A percentile compares a stretch with the other conserved stretches of the same genome.
These are phyloP conservation scores for Calvadosia cruxmelitensis DNA, from an alignment of 30 jellyfish, hydroid and myxozoan genomes.

Conservation along the genomic window DNA sequence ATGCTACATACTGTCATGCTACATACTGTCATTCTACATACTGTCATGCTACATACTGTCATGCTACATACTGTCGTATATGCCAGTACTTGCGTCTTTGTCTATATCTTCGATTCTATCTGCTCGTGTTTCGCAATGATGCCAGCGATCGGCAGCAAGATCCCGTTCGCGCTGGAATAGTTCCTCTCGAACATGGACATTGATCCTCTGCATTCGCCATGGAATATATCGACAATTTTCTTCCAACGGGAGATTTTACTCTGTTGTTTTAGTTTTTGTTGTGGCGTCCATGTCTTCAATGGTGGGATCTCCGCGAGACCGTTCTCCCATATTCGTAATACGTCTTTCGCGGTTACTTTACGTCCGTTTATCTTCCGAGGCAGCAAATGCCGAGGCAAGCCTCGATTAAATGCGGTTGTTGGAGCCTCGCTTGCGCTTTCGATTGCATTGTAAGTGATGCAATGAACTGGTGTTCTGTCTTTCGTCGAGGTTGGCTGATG, in stretches of 20 bases:
- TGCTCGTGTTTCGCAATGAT: slow-evolving; percentile 64
- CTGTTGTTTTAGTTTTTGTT: slow-evolving; percentile 80
- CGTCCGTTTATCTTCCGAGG: slow-evolving; percentile 93
- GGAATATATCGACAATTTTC: slow-evolving; percentile 77
- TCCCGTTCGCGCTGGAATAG: slow-evolving; percentile 51
- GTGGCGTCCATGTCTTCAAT: slow-evolving; percentile 65
- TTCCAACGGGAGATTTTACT: slow-evolving; percentile 94
- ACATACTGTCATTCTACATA: too few relatives aligned
- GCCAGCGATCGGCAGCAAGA: slow-evolving; percentile 80
- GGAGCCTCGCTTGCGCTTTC: too few relatives aligned
- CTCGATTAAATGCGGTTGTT: too few relatives aligned
- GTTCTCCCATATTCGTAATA: slow-evolving; percentile 77
- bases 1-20: too few relatives aligned
- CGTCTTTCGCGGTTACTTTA: slow-evolving; percentile 91
- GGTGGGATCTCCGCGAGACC: slow-evolving; percentile 92
- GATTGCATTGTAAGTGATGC: not conserved
- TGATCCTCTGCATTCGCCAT: slow-evolving; percentile 55
- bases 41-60: too few relatives aligned
- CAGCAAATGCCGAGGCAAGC: not conserved
- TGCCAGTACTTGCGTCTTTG: too few relatives aligned
- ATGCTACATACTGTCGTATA: too few relatives aligned
- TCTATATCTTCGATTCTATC: too few relatives aligned
- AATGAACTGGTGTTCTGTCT: not conserved
- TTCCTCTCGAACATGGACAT: slow-evolving; percentile 43
- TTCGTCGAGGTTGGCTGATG: not conserved